A percentile compares a stretch with the other conserved stretches of the same genome.
Conservation (phyloP, 37 sponge, comb jelly and placozoan genomes). For the Chondrosia reniformis region DNA sequence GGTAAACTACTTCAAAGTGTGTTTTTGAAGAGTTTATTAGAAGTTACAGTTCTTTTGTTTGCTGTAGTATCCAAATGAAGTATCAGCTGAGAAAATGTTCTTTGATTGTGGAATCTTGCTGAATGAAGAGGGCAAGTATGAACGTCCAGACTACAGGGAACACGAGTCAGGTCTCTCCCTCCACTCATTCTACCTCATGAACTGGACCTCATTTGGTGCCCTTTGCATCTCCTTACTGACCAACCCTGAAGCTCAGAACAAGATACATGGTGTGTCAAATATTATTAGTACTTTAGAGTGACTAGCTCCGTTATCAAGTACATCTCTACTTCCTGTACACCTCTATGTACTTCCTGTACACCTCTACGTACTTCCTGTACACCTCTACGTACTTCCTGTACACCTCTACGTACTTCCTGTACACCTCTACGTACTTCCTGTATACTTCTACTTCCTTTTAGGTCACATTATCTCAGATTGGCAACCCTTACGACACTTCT, state of each 20-base stretch:
- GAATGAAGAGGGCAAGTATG: slow-evolving; percentile 77
- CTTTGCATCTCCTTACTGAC: slow-evolving; percentile 72
- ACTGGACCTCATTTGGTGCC: slow-evolving; percentile 79
- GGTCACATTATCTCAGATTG: slow-evolving; percentile 68
- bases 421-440: too few species aligned
- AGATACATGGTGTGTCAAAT: slow-evolving; percentile 51
- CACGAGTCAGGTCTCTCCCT: slow-evolving; percentile 68
- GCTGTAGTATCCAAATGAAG: slow-evolving; percentile 55
- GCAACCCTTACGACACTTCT: slow-evolving; percentile 80
- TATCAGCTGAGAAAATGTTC: slow-evolving; percentile 21
- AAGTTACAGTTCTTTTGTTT: too few species aligned
- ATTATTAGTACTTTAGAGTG: too few species aligned
- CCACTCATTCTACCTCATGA: slow-evolving; percentile 80
- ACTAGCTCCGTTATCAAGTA: too few species aligned
- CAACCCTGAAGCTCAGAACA: slow-evolving; percentile 45
- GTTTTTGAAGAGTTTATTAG: neutral
- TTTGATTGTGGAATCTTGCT: slow-evolving; percentile 31
- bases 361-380: too few species aligned
- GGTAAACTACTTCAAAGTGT: slow-evolving; percentile 40
- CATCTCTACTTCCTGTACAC: too few species aligned
- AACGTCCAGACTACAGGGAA: slow-evolving; percentile 64
- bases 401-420: too few species aligned
- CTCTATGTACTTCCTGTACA: too few species aligned
- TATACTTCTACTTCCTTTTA: too few species aligned
- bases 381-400: too few species aligned